Evolutionary conservation across 2,888 invertebrate genomes (phyloP).

Genomic region (Abrostola tripartita): DNA sequence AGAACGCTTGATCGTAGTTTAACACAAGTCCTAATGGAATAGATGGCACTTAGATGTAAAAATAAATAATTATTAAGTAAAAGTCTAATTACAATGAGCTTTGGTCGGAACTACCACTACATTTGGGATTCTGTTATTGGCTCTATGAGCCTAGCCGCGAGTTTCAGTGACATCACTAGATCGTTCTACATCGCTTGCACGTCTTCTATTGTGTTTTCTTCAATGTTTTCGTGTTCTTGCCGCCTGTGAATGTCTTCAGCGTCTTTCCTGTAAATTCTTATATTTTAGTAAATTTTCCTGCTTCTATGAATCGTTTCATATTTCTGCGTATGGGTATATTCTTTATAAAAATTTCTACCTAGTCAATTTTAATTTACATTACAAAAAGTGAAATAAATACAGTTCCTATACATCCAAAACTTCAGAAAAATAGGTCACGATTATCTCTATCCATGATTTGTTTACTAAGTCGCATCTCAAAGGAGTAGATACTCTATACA

Average conservation of each 20-base stretch:
- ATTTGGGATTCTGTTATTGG: slow-evolving; percentile 71
- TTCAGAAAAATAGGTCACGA: too few species aligned
- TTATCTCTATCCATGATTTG: too few species aligned
- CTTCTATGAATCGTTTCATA: not conserved
- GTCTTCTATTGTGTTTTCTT: slow-evolving; percentile 77
- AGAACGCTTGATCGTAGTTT: slow-evolving; percentile 9
- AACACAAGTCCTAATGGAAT: slow-evolving; percentile 32
- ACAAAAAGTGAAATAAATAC: too few species aligned
- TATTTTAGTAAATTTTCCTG: not conserved
- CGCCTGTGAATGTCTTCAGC: slow-evolving; percentile 82
- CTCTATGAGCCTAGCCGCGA: slow-evolving; percentile 39
- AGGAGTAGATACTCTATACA: too few species aligned
- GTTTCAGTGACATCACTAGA: slow-evolving; percentile 35
- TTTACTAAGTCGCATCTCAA: too few species aligned
- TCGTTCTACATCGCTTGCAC: slow-evolving; percentile 77
- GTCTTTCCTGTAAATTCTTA: slow-evolving; percentile 74
- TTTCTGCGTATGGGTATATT: too few species aligned
- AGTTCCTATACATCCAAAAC: too few species aligned
- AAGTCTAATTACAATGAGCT: slow-evolving; percentile 75
- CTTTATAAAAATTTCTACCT: too few species aligned
- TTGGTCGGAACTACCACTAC: slow-evolving; percentile 86
- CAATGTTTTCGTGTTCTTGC: slow-evolving; percentile 70
- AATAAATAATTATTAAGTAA: slow-evolving; percentile 63
- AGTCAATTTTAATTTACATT: too few species aligned
- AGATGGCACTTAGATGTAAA: slow-evolving; percentile 71